Conservation (phyloP, 30 jellyfish, hydroid and myxozoan genomes). For the Haliclystus octoradiatus region DNA sequence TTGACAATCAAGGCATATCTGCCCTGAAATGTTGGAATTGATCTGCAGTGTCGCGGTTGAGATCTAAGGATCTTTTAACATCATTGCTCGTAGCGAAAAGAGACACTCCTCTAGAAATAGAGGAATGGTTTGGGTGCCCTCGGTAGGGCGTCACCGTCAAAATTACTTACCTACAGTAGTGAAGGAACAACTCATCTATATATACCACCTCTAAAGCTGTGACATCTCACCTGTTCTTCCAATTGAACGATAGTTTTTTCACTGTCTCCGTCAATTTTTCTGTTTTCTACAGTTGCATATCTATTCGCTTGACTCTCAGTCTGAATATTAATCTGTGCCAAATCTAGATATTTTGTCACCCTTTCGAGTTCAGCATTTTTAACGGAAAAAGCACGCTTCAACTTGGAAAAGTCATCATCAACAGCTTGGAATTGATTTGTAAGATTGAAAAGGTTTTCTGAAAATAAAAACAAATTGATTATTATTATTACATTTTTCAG, state of each 20-base stretch:
- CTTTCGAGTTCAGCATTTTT: slow-evolving; percentile 59
- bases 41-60: no score
- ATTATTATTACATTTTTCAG: no score
- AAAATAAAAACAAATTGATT: background rate
- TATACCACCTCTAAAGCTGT: background rate
- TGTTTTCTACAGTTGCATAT: slow-evolving; percentile 14
- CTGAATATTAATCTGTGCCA: slow-evolving; percentile 32
- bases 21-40: no score
- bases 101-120: no score
- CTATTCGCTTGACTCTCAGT: slow-evolving; percentile 29
- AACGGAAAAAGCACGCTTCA: slow-evolving; percentile 50
- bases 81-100: no score
- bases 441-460: slow-evolving; percentile 62
- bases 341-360: slow-evolving; percentile 36
- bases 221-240: slow-evolving; percentile 38
- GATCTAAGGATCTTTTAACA: no score
- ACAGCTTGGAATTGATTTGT: slow-evolving; percentile 63
- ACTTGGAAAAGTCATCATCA: slow-evolving; percentile 66
- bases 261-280: slow-evolving; percentile 44
- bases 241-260: slow-evolving; percentile 43
- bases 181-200: background rate
- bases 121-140: background rate
- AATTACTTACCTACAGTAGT: no score
- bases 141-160: background rate
- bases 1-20: no score